Percentiles rank a stretch among this genome's conserved stretches.
phyloP scores from a whole-genome alignment of 2,888 invertebrate genomes.

The Gibbula magus region DNA sequence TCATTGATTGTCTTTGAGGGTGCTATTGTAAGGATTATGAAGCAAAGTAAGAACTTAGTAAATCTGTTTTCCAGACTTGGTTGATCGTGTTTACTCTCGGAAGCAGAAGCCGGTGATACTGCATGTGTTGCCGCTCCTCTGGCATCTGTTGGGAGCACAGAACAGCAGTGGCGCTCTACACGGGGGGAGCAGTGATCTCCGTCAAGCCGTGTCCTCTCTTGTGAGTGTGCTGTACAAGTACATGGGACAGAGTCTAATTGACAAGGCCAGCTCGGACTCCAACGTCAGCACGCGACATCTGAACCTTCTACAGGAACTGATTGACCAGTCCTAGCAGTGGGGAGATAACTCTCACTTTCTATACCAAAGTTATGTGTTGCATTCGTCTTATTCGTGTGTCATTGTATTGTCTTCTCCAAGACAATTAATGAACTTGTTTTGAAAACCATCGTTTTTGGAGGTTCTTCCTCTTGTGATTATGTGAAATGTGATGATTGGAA shows the following conservation, averaged over 20 bases:
- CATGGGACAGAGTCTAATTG: slow-evolving; percentile 65
- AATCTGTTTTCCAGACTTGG: slow-evolving; percentile 61
- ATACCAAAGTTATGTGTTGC: background rate
- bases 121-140: slow-evolving; percentile 72
- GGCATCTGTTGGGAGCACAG: slow-evolving; percentile 68
- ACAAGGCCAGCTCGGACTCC: slow-evolving; percentile 55
- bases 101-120: slow-evolving; percentile 72
- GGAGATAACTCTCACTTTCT: background rate
- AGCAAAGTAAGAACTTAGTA: no score
- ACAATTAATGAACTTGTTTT: background rate
- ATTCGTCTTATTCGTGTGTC: background rate
- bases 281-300: slow-evolving; percentile 62
- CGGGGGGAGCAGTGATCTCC: slow-evolving; percentile 62
- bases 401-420: background rate
- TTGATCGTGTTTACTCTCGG: slow-evolving; percentile 63
- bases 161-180: slow-evolving; percentile 64
- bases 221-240: slow-evolving; percentile 58
- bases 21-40: no score
- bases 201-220: slow-evolving; percentile 59
- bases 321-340: background rate
- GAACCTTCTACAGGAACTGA: slow-evolving; percentile 57
- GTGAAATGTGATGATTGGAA: background rate
- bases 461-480: background rate
- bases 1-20: no score
- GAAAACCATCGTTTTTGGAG: background rate